phyloP scores from a whole-genome alignment of 2,888 invertebrate genomes.

The Megalurothrips usitatus region DNA sequence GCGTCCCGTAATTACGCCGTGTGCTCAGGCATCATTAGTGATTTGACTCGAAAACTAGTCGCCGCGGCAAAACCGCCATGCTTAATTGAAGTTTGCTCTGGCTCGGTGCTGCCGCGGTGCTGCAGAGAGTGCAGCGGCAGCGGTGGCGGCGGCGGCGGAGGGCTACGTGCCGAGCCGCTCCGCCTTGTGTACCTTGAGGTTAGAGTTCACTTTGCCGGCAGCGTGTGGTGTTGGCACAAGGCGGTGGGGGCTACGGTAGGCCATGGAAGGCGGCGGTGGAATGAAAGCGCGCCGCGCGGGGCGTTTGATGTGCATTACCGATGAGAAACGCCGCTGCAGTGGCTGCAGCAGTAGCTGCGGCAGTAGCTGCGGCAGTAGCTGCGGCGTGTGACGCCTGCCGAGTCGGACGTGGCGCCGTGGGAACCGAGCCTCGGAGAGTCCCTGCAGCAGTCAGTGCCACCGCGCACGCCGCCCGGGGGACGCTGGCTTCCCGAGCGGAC shows the following conservation, averaged over 20 bases:
- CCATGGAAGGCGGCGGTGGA: neutral
- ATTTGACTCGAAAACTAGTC: neutral
- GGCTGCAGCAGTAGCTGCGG: too few relatives aligned
- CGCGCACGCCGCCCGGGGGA: too few relatives aligned
- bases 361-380: too few relatives aligned
- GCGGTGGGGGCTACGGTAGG: neutral
- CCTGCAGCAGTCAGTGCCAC: too few relatives aligned
- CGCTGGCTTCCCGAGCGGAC: too few relatives aligned
- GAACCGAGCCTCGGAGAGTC: too few relatives aligned
- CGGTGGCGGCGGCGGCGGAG: too few relatives aligned
- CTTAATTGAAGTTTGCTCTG: neutral
- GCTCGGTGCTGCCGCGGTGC: neutral
- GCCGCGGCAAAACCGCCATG: neutral
- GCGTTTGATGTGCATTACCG: constrained; percentile 5
- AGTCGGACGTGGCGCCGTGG: too few relatives aligned
- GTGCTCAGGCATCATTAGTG: neutral
- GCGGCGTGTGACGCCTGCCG: too few relatives aligned
- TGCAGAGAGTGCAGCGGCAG: too few relatives aligned
- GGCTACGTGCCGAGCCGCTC: too few relatives aligned
- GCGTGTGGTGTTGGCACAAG: neutral
- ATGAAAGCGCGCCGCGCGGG: neutral
- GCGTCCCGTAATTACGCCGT: neutral
- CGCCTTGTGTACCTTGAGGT: neutral
- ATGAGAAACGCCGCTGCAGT: neutral
- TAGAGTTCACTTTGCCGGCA: neutral